A percentile compares a stretch with the other conserved stretches of the same genome.
phyloP scores from a whole-genome alignment of 2,113 vertebrate species.

The Halcyon malimbica region DNA sequence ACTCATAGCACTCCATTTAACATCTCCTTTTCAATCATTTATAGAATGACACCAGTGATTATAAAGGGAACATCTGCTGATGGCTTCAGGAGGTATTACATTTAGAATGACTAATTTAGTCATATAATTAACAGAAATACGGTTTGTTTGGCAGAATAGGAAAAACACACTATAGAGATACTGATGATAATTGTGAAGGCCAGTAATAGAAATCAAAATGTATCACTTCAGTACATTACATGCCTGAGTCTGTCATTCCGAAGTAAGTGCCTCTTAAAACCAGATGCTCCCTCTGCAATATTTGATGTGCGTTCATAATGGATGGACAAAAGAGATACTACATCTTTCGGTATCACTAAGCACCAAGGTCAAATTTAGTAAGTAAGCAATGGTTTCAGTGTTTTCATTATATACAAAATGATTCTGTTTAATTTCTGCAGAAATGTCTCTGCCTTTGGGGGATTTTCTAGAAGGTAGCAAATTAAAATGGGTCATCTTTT shows the following conservation, averaged over 20 bases:
- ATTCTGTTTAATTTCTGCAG: background rate
- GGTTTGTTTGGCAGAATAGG: constrained; percentile 52
- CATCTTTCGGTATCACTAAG: constrained; percentile 1
- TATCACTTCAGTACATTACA: constrained; percentile 16
- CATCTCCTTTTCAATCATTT: constrained; percentile 1
- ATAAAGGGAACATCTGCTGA: constrained; percentile 65
- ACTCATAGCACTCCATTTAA: background rate
- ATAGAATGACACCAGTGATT: constrained; percentile 21
- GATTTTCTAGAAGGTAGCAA: background rate
- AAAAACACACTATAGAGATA: constrained; percentile 36
- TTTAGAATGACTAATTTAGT: constrained; percentile 58
- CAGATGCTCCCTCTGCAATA: constrained; percentile 57
- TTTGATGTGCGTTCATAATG: constrained; percentile 15
- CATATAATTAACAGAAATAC: constrained; percentile 60
- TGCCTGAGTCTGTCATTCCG: constrained; percentile 31
- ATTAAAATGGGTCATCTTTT: background rate
- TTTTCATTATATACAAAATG: background rate
- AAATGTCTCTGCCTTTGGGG: background rate
- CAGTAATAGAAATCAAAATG: constrained; percentile 54
- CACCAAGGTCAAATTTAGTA: constrained; percentile 29
- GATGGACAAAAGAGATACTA: background rate
- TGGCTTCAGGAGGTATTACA: constrained; percentile 66
- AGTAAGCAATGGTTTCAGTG: background rate
- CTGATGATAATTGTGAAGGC: constrained; percentile 57
- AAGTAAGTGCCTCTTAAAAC: constrained; percentile 58